These are phyloP conservation scores for Brachionus manjavacas DNA, from an alignment of 1,140 invertebrate species.

Conservation along the genomic window DNA sequence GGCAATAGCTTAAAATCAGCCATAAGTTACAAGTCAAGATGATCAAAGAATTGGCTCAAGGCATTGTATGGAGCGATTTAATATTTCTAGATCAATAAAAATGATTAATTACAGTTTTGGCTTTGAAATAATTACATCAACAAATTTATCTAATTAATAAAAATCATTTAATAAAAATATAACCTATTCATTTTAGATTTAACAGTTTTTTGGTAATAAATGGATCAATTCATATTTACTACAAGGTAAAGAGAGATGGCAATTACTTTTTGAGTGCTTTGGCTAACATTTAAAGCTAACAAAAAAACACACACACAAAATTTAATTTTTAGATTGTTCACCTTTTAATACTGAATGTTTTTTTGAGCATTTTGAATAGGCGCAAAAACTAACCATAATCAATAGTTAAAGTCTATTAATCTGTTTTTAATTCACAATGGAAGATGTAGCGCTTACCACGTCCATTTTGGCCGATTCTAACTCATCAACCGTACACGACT, in stretches of 20 bases:
- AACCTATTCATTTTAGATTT: neutral
- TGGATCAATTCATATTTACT: neutral
- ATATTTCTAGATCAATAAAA: neutral
- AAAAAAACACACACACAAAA: neutral
- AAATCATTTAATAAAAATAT: neutral
- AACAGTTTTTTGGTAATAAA: neutral
- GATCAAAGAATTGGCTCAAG: no score
- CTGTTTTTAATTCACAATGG: neutral
- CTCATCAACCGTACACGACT: neutral
- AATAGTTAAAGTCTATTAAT: neutral
- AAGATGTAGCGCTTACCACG: conserved; percentile 26
- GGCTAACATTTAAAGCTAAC: neutral
- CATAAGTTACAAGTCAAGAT: no score
- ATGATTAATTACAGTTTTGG: neutral
- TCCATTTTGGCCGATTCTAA: neutral
- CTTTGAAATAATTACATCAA: neutral
- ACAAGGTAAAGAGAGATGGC: neutral
- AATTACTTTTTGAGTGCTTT: neutral
- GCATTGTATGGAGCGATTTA: neutral
- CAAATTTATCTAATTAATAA: neutral
- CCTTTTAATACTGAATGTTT: neutral
- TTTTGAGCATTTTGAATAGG: neutral
- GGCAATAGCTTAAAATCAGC: no score
- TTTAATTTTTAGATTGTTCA: neutral
- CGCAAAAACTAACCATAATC: neutral